Base-by-base conservation (phyloP, 2,888 invertebrate genomes). In the Ichneumon xanthorius region DNA sequence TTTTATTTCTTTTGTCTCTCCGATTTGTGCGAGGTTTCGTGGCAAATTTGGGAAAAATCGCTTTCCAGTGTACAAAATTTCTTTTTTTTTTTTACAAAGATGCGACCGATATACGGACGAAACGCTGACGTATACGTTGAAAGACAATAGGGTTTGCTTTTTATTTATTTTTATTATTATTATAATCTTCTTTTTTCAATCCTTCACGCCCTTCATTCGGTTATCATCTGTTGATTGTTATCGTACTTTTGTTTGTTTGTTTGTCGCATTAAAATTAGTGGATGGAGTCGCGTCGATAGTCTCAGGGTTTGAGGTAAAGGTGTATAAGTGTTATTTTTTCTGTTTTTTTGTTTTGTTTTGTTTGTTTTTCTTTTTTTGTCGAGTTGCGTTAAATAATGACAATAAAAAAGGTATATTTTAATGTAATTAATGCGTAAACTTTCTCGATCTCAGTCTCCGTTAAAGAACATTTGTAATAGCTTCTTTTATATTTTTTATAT, bases 241-340 rank as follows among this genome's bases (percentile, higher is more conserved):
- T 40, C 53, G 58, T 40, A 55, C 19, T 63, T 67, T 65, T 37
- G 50, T 55, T 45, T 53, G 4, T 37, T 37, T 50, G 4, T 37
- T 37, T 50, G 65, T 45, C 22, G 75, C 58, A 58, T 84, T 84
- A 80, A 88, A 88, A 88, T 87, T 91, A 90, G 89, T 92, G 92
- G 92, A 92, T 92, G 92, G 92, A 92, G 90, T 86, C 90, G 83
- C 90, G 88, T 87, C 89, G 88, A 90, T 91, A 90, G 91, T 89
- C 89, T 90, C 89, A 88, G 88, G 63, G 40, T 77, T 67, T 40
- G 4, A 45, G 82, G 77, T 33, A 81, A 55, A 80, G 79, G 72
- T 77, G 67, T 78, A 78, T 78, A 77, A 78, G 78, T 80, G 79
- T 70, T 53, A n/a, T 68, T 67, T 22, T 65, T 71, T 50, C 40